Base-by-base conservation (phyloP, 2,888 invertebrate genomes). In the Chaetogeoica ovagalla region DNA sequence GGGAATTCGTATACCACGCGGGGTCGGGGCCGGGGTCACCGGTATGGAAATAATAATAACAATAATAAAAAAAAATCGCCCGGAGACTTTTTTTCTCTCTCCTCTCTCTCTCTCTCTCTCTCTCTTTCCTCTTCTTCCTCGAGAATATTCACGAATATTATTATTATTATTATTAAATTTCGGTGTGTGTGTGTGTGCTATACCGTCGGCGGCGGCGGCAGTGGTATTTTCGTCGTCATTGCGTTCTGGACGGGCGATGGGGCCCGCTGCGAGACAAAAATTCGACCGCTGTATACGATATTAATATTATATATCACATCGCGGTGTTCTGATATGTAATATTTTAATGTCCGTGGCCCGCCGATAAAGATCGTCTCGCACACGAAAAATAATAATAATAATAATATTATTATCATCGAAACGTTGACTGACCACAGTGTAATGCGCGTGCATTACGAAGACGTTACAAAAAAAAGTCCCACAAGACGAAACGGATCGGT, bases 401-500 rank as follows among this genome's bases (percentile, higher is more conserved):
- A n/a, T n/a, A n/a, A n/a, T n/a, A n/a, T n/a, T 2, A 30, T 2
- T 30, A 30, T 30, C 4, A 30, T 30, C 30, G 4, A 55, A 55
- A 39, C 23, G 66, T 75, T 79, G 71, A 79, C 79, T 71, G n/a
- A 71, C 79, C 4, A 30, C 4, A 30, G 30, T 30, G 30, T 30
- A n/a, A 4, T 30, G 30, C 4, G 30, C 4, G 30, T 30, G 30
- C 4, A 30, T 30, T 30, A n/a, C n/a, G n/a, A n/a, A n/a, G n/a
- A n/a, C n/a, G n/a, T n/a, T n/a, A n/a, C n/a, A n/a, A n/a, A 30
- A 30, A 30, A 30, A 2, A 71, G 70, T 79, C 70, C 23, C 79
- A 71, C 70, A 63, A 71, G 79, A 79, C 79, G 79, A 79, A 79
- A 79, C 79, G 79, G 77, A 77, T 77, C 77, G 77, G 77, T 77